Conservation (phyloP, 2,888 invertebrate genomes). For the Lasioglossum zephyrum region DNA sequence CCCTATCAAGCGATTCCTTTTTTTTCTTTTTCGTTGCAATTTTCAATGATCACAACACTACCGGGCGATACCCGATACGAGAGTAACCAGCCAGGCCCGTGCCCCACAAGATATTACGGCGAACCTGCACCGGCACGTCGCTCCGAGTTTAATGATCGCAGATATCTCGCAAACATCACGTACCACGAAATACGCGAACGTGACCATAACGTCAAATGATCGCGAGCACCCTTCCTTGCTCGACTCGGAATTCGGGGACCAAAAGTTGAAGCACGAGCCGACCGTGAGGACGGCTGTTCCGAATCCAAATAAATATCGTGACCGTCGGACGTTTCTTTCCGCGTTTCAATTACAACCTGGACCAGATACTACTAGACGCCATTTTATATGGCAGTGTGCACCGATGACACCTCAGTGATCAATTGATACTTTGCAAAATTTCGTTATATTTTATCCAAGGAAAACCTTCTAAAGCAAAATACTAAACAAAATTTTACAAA, state of each 20-base stretch:
- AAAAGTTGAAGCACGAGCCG: conserved; percentile 42
- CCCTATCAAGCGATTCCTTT: conserved; percentile 9
- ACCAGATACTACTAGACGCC: not conserved
- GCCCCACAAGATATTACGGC: conserved; percentile 23
- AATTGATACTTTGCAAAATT: too few species aligned
- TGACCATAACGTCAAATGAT: conserved; percentile 79
- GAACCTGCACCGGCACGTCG: conserved; percentile 51
- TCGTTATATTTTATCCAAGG: too few species aligned
- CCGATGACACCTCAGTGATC: too few species aligned
- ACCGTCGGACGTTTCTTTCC: not conserved
- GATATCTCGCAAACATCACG: conserved; percentile 81
- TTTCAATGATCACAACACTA: conserved; percentile 26
- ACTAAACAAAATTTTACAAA: too few species aligned
- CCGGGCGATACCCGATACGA: conserved; percentile 16
- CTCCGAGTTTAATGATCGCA: conserved; percentile 78
- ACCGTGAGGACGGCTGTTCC: conserved; percentile 16
- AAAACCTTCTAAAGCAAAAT: too few species aligned
- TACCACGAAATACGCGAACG: conserved; percentile 81
- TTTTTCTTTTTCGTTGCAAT: conserved; percentile 10
- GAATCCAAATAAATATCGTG: conserved; percentile 35
- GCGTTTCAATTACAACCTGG: conserved; percentile 1
- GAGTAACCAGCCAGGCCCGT: conserved; percentile 10
- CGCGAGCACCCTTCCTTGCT: conserved; percentile 46
- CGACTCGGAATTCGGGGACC: conserved; percentile 44
- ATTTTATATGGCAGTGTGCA: too few species aligned